Conservation (phyloP, 2,797 vertebrate genomes). For the Enteromius treurensis region DNA sequence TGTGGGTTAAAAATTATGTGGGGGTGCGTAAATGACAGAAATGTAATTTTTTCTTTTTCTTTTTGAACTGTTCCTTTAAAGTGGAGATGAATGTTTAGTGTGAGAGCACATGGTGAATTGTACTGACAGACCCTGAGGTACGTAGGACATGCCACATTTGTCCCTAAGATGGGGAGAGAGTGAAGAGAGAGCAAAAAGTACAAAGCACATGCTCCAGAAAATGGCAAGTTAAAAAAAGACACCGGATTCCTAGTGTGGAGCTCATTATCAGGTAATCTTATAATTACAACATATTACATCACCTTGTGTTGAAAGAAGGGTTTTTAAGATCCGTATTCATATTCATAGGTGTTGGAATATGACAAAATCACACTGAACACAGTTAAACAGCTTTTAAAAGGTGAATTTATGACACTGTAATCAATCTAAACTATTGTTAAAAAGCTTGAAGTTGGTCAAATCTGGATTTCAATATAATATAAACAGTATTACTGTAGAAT, state of each 20-base stretch:
- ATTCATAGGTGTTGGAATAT: not conserved
- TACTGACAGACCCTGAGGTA: constrained; percentile 42
- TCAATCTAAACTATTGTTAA: not conserved
- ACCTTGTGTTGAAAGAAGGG: not conserved
- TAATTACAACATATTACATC: constrained; percentile 21
- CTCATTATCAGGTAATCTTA: constrained; percentile 15
- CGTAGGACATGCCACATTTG: constrained; percentile 30
- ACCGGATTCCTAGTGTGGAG: not conserved
- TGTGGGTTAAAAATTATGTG: constrained; percentile 1
- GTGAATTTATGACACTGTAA: not conserved
- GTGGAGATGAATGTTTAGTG: constrained; percentile 5
- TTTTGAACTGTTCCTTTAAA: constrained; percentile 32
- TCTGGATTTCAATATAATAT: not conserved
- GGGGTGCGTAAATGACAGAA: constrained; percentile 19
- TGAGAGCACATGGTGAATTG: constrained; percentile 45
- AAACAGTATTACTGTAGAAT: not conserved
- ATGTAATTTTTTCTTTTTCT: not conserved
- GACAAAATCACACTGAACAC: not conserved
- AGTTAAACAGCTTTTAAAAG: not conserved
- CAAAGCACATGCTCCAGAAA: constrained; percentile 7
- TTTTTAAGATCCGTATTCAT: not conserved
- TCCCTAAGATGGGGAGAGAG: not conserved
- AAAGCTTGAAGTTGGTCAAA: not conserved
- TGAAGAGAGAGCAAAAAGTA: not conserved
- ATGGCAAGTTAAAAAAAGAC: constrained; percentile 9